Conservation (phyloP, 2,888 invertebrate species). For the Cecidostiba fungosa region DNA sequence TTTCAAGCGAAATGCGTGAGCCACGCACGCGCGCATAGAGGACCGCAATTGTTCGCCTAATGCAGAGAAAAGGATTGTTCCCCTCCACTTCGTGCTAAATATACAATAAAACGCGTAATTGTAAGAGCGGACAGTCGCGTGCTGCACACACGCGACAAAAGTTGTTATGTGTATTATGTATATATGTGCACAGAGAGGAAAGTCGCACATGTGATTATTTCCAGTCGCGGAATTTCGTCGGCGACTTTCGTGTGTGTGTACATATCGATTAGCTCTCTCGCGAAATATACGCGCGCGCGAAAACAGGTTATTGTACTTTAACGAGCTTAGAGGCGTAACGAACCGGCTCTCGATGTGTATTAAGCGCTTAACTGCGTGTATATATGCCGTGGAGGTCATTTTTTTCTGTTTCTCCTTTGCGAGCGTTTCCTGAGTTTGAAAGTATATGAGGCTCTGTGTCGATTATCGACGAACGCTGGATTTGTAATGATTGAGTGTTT, state of each 20-base stretch:
- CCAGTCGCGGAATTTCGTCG: not conserved
- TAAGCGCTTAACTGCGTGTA: not conserved
- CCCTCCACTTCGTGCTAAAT: slow-evolving; percentile 14
- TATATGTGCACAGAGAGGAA: not conserved
- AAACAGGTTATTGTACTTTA: slow-evolving; percentile 28
- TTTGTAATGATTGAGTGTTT: not conserved
- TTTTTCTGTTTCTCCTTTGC: not conserved
- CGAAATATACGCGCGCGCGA: not conserved
- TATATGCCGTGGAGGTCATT: not conserved
- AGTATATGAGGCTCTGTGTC: not conserved
- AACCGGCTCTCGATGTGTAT: slow-evolving; percentile 10
- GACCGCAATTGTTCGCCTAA: not conserved
- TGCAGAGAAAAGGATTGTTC: slow-evolving; percentile 41
- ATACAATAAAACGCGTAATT: slow-evolving; percentile 38
- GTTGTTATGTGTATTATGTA: not conserved
- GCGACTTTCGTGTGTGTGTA: not conserved
- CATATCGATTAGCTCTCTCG: slow-evolving; percentile 26
- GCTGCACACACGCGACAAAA: not conserved
- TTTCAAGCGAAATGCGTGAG: slow-evolving; percentile 21
- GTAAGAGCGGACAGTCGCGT: not conserved
- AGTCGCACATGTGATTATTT: slow-evolving; percentile 10
- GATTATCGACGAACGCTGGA: not conserved
- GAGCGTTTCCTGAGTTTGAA: not conserved
- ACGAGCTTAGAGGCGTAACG: slow-evolving; percentile 25
- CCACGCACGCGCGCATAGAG: slow-evolving; percentile 9